These are phyloP conservation scores for Caenorhabditis remanei DNA, from an alignment of 1,140 invertebrate genomes.

Conservation along the genomic window DNA sequence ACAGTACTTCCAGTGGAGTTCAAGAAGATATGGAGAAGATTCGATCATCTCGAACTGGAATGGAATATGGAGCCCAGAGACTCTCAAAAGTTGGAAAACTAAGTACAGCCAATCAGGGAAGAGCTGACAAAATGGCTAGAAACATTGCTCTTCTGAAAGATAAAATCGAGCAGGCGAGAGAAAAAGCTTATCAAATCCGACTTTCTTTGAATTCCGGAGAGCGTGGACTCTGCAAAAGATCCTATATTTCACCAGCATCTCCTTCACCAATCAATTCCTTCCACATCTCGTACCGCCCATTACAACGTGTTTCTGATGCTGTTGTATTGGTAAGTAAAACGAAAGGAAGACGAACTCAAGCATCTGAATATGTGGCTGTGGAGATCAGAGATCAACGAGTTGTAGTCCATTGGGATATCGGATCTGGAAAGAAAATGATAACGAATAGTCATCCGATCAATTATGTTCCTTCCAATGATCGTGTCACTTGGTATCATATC, in stretches of 20 bases:
- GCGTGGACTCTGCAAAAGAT: conserved; percentile 68
- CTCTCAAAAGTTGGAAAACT: conserved; percentile 44
- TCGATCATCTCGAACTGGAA: conserved; percentile 10
- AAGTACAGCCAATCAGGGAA: conserved; percentile 37
- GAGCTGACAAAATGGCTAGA: conserved; percentile 59
- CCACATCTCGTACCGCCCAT: conserved; percentile 72
- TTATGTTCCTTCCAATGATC: conserved; percentile 74
- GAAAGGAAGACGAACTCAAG: conserved; percentile 72
- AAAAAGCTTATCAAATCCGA: conserved; percentile 74
- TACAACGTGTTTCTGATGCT: conserved; percentile 72
- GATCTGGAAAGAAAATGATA: conserved; percentile 70
- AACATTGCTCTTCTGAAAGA: conserved; percentile 73
- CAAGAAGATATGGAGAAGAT: conserved; percentile 71
- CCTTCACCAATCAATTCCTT: conserved; percentile 74
- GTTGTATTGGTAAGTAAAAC: conserved; percentile 74
- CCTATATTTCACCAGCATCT: conserved; percentile 73
- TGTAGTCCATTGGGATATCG: conserved; percentile 76
- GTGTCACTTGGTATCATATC: conserved; percentile 76
- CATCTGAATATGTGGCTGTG: conserved; percentile 74
- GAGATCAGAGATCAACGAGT: conserved; percentile 73
- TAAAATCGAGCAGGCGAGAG: conserved; percentile 76
- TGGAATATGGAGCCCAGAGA: conserved; percentile 12
- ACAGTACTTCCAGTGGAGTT: conserved; percentile 70
- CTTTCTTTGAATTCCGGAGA: conserved; percentile 72
- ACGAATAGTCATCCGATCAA: conserved; percentile 74